Evolutionary conservation across 2,797 vertebrate species (phyloP), one percentile per base, ranked within the genome.

Genomic region (Serranus cabrilla): DNA sequence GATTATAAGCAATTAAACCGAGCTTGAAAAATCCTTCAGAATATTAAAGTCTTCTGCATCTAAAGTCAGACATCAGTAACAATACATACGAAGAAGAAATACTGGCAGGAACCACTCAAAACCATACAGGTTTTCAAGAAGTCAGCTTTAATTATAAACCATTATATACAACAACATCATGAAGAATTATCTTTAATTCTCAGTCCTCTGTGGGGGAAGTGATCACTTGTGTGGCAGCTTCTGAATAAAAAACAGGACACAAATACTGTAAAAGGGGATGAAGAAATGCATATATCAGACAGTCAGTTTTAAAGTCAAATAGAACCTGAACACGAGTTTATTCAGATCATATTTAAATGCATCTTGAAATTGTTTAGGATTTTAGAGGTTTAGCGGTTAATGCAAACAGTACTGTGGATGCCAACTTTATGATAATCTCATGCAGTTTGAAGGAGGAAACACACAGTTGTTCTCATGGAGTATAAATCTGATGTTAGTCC

Each of bases 211-310:
- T 18, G 11, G 23, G 51, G 27, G 47, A 67, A 65, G 63, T 10
- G 27, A 71, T 43, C 31, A 63, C 58, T 40, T 47, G 39, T 20
- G 9, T 17, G 17, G 63, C 51, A 71, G 78, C 43, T 64, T 73
- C 73, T 84, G 46, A 58, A 63, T 56, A 17, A 20, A 67, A 74
- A 59, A 54, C 55, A 57, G 7, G 39, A 58, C 60, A 58, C 8
- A 73, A 52, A 61, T 5, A 21, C 1, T 1, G 25, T 13, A 27
- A 55, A 61, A 31, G 27, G 27, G 27, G 27, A 31, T 31, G 3
- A 31, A 31, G 27, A 31, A 31, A 31, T 31, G n/a, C n/a, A n/a
- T n/a, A n/a, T n/a, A n/a, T n/a, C 43, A 4, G 42, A 46, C 20
- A 25, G 0, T 21, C 3, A 13, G 2, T 11, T 49, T 50, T 16